Percentiles rank a stretch among this genome's conserved stretches.
Evolutionary conservation across 2,797 vertebrate genomes (phyloP).

Genomic region (Pyrocephalus nanus): DNA sequence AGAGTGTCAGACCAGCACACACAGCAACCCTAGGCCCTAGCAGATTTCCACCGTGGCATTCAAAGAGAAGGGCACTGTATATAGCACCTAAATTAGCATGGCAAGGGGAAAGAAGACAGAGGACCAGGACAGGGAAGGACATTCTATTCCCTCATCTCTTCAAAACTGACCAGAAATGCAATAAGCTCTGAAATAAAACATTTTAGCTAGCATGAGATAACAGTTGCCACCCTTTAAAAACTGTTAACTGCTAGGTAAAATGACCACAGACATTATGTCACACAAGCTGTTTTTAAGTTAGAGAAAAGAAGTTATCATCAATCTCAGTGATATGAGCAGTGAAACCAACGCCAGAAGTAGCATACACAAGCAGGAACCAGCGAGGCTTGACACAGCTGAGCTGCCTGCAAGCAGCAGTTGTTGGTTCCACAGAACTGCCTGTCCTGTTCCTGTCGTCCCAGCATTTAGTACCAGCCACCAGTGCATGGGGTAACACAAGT

Average conservation of each 20-base stretch:
- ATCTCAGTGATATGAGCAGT: background rate
- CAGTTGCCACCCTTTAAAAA: background rate
- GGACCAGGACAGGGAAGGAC: background rate
- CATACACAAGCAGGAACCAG: background rate
- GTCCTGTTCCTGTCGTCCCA: background rate
- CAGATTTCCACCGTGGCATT: background rate
- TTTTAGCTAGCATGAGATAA: background rate
- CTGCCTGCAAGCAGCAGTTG: background rate
- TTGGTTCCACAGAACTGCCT: background rate
- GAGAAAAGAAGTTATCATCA: background rate
- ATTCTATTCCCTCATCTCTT: background rate
- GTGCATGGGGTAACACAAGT: background rate
- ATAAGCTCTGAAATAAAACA: background rate
- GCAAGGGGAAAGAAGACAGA: background rate
- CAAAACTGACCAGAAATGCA: background rate
- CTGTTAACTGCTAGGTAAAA: background rate
- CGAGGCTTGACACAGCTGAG: background rate
- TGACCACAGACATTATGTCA: background rate
- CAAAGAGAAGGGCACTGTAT: background rate
- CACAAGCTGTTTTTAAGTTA: background rate
- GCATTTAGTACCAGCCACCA: background rate
- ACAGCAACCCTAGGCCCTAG: background rate
- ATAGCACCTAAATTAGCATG: background rate
- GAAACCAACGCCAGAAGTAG: background rate
- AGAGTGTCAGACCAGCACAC: background rate